Evolutionary conservation across 2,888 invertebrate genomes (phyloP).

Genomic region (Mylabris sibirica): DNA sequence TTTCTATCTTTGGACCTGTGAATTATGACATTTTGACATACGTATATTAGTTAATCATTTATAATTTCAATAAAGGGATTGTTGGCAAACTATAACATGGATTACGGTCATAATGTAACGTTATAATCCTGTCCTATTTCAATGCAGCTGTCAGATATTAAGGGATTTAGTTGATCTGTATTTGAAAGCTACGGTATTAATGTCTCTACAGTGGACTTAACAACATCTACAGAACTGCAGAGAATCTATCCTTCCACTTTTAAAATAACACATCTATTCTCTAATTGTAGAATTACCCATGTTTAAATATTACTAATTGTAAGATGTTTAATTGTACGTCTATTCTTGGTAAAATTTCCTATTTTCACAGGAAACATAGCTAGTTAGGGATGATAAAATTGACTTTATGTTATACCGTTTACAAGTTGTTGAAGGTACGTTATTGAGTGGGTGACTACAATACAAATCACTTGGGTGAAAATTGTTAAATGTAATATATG

Average conservation of each 20-base stretch:
- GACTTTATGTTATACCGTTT: too few species aligned
- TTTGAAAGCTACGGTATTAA: not conserved
- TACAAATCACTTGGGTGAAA: not conserved
- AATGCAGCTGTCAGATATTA: not conserved
- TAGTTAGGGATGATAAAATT: too few species aligned
- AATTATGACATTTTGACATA: not conserved
- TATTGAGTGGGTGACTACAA: not conserved
- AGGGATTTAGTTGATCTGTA: not conserved
- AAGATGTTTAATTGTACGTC: too few species aligned
- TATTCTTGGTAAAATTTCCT: too few species aligned
- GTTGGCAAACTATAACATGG: not conserved
- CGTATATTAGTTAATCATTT: not conserved
- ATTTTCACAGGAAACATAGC: too few species aligned
- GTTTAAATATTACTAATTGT: too few species aligned
- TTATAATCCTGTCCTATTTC: constrained; percentile 24
- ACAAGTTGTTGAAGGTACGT: not conserved
- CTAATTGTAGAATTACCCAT: too few species aligned
- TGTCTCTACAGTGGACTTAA: not conserved
- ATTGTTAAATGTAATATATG: constrained; percentile 4
- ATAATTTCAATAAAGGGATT: constrained; percentile 7
- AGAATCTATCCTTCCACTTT: too few species aligned
- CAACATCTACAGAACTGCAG: not conserved
- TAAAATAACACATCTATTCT: too few species aligned
- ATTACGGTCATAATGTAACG: constrained; percentile 29
- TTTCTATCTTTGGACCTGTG: not conserved